Evolutionary conservation across 2,888 invertebrate genomes (phyloP).

Genomic region (Hirtodrosophila duncani): DNA sequence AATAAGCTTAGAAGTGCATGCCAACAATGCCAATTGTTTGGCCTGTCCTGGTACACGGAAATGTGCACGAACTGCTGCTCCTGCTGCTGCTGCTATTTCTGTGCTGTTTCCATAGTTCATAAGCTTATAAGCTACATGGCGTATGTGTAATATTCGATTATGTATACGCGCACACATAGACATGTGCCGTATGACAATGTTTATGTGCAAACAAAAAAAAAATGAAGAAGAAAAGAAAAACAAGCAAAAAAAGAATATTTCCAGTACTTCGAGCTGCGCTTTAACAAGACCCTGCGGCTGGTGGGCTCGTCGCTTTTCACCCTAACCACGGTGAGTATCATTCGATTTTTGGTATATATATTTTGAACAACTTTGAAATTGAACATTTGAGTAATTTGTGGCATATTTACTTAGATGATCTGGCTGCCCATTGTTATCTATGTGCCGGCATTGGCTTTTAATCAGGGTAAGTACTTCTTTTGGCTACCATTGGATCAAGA

Average conservation of each 20-base stretch:
- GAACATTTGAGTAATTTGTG: too few relatives aligned
- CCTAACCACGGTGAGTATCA: conserved; percentile 83
- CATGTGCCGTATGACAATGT: conserved; percentile 17
- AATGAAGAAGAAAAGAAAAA: conserved; percentile 14
- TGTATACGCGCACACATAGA: conserved; percentile 28
- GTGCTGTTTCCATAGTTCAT: conserved; percentile 32
- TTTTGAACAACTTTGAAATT: too few relatives aligned
- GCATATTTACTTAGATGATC: conserved; percentile 49
- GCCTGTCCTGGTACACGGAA: conserved; percentile 13
- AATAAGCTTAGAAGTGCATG: conserved; percentile 13
- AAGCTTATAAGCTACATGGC: conserved; percentile 27
- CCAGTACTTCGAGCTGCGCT: conserved; percentile 86
- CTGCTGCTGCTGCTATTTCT: too few relatives aligned
- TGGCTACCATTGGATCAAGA: too few relatives aligned
- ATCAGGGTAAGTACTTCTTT: conserved; percentile 82
- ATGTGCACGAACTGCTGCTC: conserved; percentile 4
- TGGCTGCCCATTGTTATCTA: conserved; percentile 81
- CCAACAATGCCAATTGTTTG: conserved; percentile 37
- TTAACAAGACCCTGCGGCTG: conserved; percentile 84
- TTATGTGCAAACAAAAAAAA: conserved; percentile 33
- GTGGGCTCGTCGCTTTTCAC: conserved; percentile 85
- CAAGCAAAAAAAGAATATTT: conserved; percentile 63
- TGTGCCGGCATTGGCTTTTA: conserved; percentile 88
- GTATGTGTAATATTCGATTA: conserved; percentile 58
- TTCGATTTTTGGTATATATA: too few relatives aligned